phyloP scores from a whole-genome alignment of 2,113 vertebrate species.

The Pluvianellus socialis region DNA sequence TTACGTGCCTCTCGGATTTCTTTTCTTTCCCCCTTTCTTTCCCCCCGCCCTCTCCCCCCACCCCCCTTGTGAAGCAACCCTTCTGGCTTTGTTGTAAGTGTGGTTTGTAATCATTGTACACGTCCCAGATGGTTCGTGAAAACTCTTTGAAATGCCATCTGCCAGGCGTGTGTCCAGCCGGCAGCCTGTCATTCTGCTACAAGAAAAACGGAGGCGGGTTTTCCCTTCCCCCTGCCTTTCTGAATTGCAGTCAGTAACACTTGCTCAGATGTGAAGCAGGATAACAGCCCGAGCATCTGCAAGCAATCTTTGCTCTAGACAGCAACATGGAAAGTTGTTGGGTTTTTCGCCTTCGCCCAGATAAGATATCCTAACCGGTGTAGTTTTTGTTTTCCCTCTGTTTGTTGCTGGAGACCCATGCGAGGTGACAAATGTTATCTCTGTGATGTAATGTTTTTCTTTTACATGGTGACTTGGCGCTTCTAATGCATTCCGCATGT shows the following conservation, averaged over 20 bases:
- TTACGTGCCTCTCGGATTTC: background rate
- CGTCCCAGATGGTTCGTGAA: constrained; percentile 85
- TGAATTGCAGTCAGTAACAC: constrained; percentile 14
- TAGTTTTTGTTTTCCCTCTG: constrained; percentile 4
- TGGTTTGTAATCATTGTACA: constrained; percentile 81
- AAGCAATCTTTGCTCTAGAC: constrained; percentile 43
- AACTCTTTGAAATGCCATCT: constrained; percentile 86
- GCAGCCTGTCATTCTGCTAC: constrained; percentile 78
- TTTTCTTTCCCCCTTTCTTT: constrained; percentile 12
- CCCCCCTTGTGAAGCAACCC: constrained; percentile 67
- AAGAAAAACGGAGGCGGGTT: constrained; percentile 72
- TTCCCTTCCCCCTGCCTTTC: constrained; percentile 57
- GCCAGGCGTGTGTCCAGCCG: constrained; percentile 84
- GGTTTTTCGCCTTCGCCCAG: background rate
- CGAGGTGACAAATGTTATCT: constrained; percentile 55
- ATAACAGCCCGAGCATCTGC: constrained; percentile 56
- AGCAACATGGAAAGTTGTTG: constrained; percentile 17
- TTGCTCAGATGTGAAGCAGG: constrained; percentile 59
- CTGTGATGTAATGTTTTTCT: constrained; percentile 21
- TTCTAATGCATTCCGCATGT: background rate
- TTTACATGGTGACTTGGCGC: background rate
- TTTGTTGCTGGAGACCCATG: background rate
- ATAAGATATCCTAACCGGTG: constrained; percentile 5
- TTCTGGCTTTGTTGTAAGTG: constrained; percentile 79
- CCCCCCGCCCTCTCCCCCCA: background rate